Base-by-base conservation (phyloP, 1,140 invertebrate genomes). In the Rhyacophila brunnea region DNA sequence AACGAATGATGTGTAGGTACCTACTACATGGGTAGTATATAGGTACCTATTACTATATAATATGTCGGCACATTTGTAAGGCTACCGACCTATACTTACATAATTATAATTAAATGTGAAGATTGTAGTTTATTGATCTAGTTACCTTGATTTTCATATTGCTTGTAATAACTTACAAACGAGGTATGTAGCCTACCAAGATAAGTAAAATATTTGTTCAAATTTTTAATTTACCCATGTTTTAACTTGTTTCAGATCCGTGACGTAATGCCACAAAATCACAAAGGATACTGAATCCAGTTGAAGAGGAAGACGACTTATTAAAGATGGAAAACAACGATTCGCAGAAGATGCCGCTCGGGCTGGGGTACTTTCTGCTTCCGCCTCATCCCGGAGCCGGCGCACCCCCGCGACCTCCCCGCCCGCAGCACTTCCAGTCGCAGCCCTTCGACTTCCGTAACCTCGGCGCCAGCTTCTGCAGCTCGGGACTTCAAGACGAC, bases 401-500 rank as follows among this genome's bases (percentile, higher is more conserved):
- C 1, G 32, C 60, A 1, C 36, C 20, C 0, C 65, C 58, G 68
- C 23, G 23, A 3, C 23, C 23, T 5, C 23, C 23, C 23, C 47
- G 11, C 17, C 45, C 38, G 56, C 52, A 72, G 34, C 19, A 13
- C 15, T 19, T 38, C 55, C 52, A 72, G 32, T 66, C 73, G 52
- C 75, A 74, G 14, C 77, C 77, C 58, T 79, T 79, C 67, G 77
- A 79, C 68, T 79, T 79, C 65, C 71, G 77, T 52, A 79, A 79
- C 62, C 68, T 79, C 48, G 77, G 77, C 56, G 77, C 77, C 59
- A 79, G 75, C 60, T 79, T 79, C 68, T 76, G 77, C 58, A 67
- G 70, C 49, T 28, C 52, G 15, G 15, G 36, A 2, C 10, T n/a
- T 13, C 47, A 47, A 19, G 62, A 74, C 68, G 66, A 67, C 19